Evolutionary conservation across 2,113 vertebrate genomes (phyloP), one percentile per base, ranked within the genome.

Genomic region (Danio rerio): DNA sequence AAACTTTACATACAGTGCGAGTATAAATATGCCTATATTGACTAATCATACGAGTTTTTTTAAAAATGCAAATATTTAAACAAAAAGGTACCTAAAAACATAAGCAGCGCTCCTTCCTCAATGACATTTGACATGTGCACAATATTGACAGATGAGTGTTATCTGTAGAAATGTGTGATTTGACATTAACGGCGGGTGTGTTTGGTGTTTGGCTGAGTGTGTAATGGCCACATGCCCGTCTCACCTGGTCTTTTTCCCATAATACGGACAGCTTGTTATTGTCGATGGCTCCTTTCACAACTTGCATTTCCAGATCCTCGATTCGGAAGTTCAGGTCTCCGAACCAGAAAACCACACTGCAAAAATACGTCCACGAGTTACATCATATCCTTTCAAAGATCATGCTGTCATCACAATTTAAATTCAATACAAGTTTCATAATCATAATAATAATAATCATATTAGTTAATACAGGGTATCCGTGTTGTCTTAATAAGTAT

Each of bases 261-360:
- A 99, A 95, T 79, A 97, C 89, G 78, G 95, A 94, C 21, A 99
- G 91, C 81, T 96, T 97, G 81, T 94, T 95, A 89, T 92, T 96
- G 86, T 98, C 97, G 0, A 99, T 96, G 85, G 98, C 96, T 1
- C 95, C 94, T 89, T 99, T 99, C 89, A 99, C 96, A 75, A 96
- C 97, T 58, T 97, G 96, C 78, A 96, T 95, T 83, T 99, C 97
- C 0, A 97, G 95, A 88, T 96, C 97, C 80, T 99, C 98, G 0
- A 99, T 99, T 15, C 98, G 96, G 88, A 99, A 99, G 87, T 99
- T 99, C 84, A 99, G 93, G 88, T 99, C 98, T 65, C 98, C 98
- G 65, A 99, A 98, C 97, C 98, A 99, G 92, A 99, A 99, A 59
- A 99, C 94, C 0, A 99, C 93, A 87, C 98, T 99, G 90, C 62